Conservation (phyloP, 1,140 invertebrate species). For the Neodiprion lecontei region DNA sequence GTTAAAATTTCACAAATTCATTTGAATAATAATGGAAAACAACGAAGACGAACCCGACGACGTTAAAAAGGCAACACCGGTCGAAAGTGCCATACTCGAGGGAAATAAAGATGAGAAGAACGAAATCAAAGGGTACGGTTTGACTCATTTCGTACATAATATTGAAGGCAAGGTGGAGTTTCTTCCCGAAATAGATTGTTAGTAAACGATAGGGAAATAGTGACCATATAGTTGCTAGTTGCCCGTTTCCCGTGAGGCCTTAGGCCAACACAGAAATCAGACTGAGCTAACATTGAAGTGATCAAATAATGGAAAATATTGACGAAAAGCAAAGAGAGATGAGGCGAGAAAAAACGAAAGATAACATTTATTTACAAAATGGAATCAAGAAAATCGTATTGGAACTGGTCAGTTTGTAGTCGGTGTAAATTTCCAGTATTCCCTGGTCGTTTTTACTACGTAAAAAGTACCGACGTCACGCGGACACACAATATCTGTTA, state of each 20-base stretch:
- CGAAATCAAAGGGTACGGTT: background rate
- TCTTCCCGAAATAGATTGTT: background rate
- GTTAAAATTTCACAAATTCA: too few relatives aligned
- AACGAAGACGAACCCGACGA: slow-evolving; percentile 43
- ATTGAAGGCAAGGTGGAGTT: background rate
- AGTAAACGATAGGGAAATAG: background rate
- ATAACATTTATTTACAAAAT: background rate
- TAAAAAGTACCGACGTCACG: too few relatives aligned
- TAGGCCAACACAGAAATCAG: background rate
- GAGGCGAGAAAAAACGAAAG: background rate
- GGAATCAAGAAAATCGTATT: background rate
- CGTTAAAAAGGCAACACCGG: slow-evolving; percentile 37
- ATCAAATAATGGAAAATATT: background rate
- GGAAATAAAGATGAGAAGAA: slow-evolving; percentile 22
- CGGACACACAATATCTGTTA: too few relatives aligned
- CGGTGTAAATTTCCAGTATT: background rate
- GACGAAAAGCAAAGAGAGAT: background rate
- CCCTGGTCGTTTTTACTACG: too few relatives aligned
- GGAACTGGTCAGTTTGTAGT: background rate
- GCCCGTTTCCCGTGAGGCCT: background rate
- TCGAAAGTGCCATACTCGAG: slow-evolving; percentile 40
- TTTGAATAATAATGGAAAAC: slow-evolving; percentile 34
- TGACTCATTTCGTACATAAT: background rate
- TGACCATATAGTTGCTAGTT: background rate
- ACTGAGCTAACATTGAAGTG: background rate